Evolutionary conservation across 2,888 invertebrate genomes (phyloP).

Genomic region (Acleris laterana): DNA sequence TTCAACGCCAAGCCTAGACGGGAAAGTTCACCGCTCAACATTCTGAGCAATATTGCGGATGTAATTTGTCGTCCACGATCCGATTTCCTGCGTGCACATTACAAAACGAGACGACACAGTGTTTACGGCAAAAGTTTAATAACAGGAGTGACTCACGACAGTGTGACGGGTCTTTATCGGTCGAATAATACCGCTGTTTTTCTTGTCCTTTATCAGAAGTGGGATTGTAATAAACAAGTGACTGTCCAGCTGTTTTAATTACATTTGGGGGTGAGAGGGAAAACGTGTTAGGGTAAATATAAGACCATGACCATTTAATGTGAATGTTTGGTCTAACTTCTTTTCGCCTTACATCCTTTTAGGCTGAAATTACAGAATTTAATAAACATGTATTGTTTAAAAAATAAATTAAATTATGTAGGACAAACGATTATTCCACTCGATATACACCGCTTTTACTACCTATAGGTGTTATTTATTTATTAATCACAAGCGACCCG

Average conservation of each 20-base stretch:
- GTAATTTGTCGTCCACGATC: slow-evolving; percentile 21
- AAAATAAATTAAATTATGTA: too few species aligned
- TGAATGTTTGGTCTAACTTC: too few species aligned
- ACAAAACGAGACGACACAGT: slow-evolving; percentile 5
- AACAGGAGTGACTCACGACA: slow-evolving; percentile 8
- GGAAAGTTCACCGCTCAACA: slow-evolving; percentile 16
- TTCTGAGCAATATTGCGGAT: slow-evolving; percentile 30
- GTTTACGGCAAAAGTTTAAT: slow-evolving; percentile 26
- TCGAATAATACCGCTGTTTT: slow-evolving; percentile 9
- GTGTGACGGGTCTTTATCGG: slow-evolving; percentile 13
- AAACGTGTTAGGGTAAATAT: background rate
- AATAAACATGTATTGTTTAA: too few species aligned
- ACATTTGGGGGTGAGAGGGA: slow-evolving; percentile 13
- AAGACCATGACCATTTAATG: too few species aligned
- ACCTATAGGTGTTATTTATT: too few species aligned
- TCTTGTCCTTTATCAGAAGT: slow-evolving; percentile 13
- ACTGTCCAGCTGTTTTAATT: slow-evolving; percentile 19
- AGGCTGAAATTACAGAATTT: too few species aligned
- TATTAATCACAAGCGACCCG: too few species aligned
- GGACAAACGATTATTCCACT: too few species aligned
- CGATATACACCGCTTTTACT: too few species aligned
- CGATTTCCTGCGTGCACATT: slow-evolving; percentile 16
- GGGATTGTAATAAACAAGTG: slow-evolving; percentile 19
- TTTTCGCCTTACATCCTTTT: too few species aligned
- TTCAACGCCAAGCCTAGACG: slow-evolving; percentile 16